phyloP scores from a whole-genome alignment of 2,113 vertebrate genomes.

The Isurus oxyrinchus region DNA sequence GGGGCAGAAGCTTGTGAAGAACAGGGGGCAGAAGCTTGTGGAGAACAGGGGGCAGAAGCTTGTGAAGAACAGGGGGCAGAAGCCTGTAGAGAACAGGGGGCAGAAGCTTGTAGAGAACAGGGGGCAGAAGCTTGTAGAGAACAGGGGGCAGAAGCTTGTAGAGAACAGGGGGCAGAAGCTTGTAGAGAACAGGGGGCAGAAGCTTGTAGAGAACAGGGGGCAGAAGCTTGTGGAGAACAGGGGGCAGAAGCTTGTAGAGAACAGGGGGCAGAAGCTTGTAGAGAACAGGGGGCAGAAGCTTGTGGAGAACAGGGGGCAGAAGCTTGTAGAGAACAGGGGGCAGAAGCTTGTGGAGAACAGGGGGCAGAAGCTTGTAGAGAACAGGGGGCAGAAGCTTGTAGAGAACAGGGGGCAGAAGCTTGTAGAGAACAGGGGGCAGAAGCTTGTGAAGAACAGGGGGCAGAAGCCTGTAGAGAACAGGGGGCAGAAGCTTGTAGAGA shows the following conservation, averaged over 20 bases:
- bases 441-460: not conserved
- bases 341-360: not conserved
- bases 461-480: not conserved
- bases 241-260: slow-evolving; percentile 49
- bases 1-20: not conserved
- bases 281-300: too few relatives aligned
- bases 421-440: too few relatives aligned
- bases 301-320: not conserved
- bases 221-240: not conserved
- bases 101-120: not conserved
- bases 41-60: too few relatives aligned
- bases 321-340: not conserved
- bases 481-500: slow-evolving; percentile 49
- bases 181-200: too few relatives aligned
- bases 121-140: too few relatives aligned
- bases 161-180: not conserved
- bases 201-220: not conserved
- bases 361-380: too few relatives aligned
- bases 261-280: too few relatives aligned
- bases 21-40: too few relatives aligned
- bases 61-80: not conserved
- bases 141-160: too few relatives aligned
- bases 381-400: too few relatives aligned
- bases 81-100: too few relatives aligned
- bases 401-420: not conserved